Evolutionary conservation across 2,113 vertebrate species (phyloP).

Genomic region (Anolis carolinensis): DNA sequence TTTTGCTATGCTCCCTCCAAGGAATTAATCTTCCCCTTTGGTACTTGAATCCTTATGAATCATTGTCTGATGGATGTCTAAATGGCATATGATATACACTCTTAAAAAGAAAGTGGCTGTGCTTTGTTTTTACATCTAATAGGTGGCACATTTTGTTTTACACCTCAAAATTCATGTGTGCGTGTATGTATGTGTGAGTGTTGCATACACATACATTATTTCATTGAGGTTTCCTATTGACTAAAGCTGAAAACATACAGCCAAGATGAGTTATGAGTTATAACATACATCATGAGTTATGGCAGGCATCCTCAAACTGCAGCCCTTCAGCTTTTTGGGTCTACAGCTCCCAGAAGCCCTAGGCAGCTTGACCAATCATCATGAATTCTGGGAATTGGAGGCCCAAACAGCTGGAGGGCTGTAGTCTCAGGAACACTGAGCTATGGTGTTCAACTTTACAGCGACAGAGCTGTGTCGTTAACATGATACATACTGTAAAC

Average conservation of each 20-base stretch:
- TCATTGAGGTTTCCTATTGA: slow-evolving; percentile 22
- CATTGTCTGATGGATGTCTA: slow-evolving; percentile 52
- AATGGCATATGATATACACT: slow-evolving; percentile 48
- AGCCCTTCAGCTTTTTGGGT: too few relatives aligned
- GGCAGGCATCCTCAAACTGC: too few relatives aligned
- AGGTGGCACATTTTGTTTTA: slow-evolving; percentile 24
- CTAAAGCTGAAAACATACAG: slow-evolving; percentile 37
- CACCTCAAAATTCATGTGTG: slow-evolving; percentile 11
- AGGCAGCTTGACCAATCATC: too few relatives aligned
- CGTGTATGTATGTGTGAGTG: neutral
- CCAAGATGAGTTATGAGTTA: too few relatives aligned
- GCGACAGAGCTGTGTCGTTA: too few relatives aligned
- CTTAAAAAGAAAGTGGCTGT: slow-evolving; percentile 33
- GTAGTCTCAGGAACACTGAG: too few relatives aligned
- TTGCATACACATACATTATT: slow-evolving; percentile 23
- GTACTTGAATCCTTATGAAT: slow-evolving; percentile 29
- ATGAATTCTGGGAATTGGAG: too few relatives aligned
- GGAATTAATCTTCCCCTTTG: slow-evolving; percentile 36
- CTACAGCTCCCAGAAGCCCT: too few relatives aligned
- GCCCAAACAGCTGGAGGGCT: too few relatives aligned
- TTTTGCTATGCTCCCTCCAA: slow-evolving; percentile 34
- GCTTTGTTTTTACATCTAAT: slow-evolving; percentile 55
- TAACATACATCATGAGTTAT: too few relatives aligned
- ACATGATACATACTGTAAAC: too few relatives aligned
- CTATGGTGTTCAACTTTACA: too few relatives aligned